A percentile compares a stretch with the other conserved stretches of the same genome.
These are phyloP conservation scores for Polylopha cassiicola DNA, from an alignment of 2,888 invertebrate species.

Conservation along the genomic window DNA sequence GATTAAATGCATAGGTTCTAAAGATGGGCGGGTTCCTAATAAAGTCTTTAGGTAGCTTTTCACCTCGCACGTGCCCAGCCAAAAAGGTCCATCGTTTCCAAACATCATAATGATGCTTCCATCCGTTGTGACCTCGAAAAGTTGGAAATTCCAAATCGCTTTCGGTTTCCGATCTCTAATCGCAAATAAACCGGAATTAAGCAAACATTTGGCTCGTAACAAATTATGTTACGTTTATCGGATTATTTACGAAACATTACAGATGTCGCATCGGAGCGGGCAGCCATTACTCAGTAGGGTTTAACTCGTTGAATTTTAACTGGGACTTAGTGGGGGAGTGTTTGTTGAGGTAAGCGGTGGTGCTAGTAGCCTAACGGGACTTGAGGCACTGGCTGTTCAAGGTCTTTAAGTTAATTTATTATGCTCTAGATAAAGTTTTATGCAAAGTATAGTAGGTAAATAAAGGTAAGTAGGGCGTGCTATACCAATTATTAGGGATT, in stretches of 20 bases:
- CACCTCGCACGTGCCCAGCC: no score
- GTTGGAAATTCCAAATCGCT: no score
- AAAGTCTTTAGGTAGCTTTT: no score
- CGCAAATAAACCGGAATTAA: constrained; percentile 23
- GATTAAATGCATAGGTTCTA: no score
- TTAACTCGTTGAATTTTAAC: constrained; percentile 70
- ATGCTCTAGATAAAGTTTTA: background rate
- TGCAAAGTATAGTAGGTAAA: no score
- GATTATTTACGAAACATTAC: constrained; percentile 55
- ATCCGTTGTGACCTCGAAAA: no score
- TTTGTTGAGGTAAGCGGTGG: constrained; percentile 27
- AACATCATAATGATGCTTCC: no score
- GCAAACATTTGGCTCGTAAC: constrained; percentile 32
- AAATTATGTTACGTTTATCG: constrained; percentile 52
- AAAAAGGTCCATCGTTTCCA: no score
- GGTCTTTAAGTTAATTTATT: background rate
- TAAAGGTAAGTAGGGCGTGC: no score
- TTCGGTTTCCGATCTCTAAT: constrained; percentile 7
- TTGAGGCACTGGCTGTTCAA: background rate
- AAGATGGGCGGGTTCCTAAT: no score
- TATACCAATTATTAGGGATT: no score
- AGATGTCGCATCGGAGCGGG: constrained; percentile 46
- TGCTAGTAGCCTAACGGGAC: constrained; percentile 11
- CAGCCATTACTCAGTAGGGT: constrained; percentile 58
- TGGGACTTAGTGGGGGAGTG: constrained; percentile 45